Conservation (phyloP, 2,113 vertebrate genomes). For the Eurystomus gularis region DNA sequence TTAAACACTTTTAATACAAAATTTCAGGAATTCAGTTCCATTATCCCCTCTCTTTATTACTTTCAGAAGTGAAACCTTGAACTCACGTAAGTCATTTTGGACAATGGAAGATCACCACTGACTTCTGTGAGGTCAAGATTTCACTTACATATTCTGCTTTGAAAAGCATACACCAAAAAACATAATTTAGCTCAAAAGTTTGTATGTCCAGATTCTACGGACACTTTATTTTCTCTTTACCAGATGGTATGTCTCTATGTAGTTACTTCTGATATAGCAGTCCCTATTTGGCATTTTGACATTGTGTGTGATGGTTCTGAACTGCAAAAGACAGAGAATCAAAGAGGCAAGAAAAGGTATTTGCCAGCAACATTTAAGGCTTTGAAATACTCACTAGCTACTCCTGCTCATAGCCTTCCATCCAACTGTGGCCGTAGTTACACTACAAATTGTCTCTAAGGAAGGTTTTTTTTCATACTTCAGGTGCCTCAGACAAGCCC, state of each 20-base stretch:
- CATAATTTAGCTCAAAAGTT: not conserved
- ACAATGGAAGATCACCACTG: not conserved
- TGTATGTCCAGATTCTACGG: not conserved
- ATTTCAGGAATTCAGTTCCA: not conserved
- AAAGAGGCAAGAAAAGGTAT: conserved; percentile 12
- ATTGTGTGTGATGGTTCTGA: not conserved
- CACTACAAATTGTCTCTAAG: not conserved
- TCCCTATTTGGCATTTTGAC: not conserved
- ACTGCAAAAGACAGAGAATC: conserved; percentile 33
- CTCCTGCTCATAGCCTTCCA: not conserved
- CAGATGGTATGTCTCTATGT: not conserved
- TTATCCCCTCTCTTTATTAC: not conserved
- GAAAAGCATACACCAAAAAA: not conserved
- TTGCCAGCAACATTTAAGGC: not conserved
- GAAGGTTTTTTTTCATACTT: not conserved
- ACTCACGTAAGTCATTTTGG: not conserved
- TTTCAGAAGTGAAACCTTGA: not conserved
- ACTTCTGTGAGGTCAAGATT: not conserved
- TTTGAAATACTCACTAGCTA: not conserved
- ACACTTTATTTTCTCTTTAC: not conserved
- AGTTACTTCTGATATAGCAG: not conserved
- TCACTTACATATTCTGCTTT: not conserved
- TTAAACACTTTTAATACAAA: not conserved
- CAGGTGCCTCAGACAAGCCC: not conserved
- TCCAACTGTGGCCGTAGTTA: not conserved